These are phyloP conservation scores for Drosophila pachea DNA, from an alignment of 1,140 invertebrate genomes.

Conservation along the genomic window DNA sequence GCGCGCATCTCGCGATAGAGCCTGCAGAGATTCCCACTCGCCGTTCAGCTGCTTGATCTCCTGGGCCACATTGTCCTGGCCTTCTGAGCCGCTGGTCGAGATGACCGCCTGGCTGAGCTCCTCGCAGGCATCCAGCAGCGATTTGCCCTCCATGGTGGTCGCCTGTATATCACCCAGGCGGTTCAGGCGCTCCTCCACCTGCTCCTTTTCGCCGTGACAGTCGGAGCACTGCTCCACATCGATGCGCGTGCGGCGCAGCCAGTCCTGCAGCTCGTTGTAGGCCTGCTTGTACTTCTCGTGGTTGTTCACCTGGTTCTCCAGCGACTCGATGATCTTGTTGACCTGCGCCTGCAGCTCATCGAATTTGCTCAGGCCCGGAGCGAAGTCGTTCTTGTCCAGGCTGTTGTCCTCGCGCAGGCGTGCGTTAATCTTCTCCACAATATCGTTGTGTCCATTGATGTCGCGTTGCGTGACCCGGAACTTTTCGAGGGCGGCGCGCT, in stretches of 20 bases:
- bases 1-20: slow-evolving; percentile 88
- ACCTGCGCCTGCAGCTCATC: slow-evolving; percentile 84
- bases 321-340: slow-evolving; percentile 83
- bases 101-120: slow-evolving; percentile 88
- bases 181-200: slow-evolving; percentile 86
- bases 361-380: slow-evolving; percentile 85
- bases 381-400: slow-evolving; percentile 84
- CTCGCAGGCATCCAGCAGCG: slow-evolving; percentile 86
- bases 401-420: slow-evolving; percentile 84
- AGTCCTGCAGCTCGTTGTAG: slow-evolving; percentile 90
- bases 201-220: slow-evolving; percentile 89
- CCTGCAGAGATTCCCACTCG: slow-evolving; percentile 92
- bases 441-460: slow-evolving; percentile 86
- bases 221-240: slow-evolving; percentile 91
- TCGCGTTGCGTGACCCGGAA: slow-evolving; percentile 88
- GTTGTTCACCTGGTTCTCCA: slow-evolving; percentile 90
- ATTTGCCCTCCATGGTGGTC: slow-evolving; percentile 85
- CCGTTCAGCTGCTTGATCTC: slow-evolving; percentile 91
- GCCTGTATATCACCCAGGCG: slow-evolving; percentile 85
- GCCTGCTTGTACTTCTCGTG: slow-evolving; percentile 92
- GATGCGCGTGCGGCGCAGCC: slow-evolving; percentile 90
- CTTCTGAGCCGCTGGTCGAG: slow-evolving; percentile 90
- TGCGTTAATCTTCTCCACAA: slow-evolving; percentile 85
- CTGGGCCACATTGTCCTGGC: slow-evolving; percentile 90
- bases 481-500: slow-evolving; percentile 91